phyloP scores from a whole-genome alignment of 2,797 vertebrate species.

The Sebastiscus tertius region DNA sequence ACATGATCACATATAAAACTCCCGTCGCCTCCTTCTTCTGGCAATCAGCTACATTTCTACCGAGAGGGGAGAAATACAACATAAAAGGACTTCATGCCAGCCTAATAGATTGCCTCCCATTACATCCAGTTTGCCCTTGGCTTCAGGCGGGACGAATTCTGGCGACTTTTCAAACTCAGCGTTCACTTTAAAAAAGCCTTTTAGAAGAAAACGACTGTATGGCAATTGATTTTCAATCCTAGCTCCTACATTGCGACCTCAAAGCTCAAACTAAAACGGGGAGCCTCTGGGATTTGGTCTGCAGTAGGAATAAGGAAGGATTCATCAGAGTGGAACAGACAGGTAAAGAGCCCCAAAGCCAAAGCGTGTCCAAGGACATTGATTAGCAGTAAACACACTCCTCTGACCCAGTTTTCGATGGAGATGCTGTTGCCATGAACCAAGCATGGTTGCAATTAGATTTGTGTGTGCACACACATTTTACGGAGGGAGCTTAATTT shows the following conservation, averaged over 20 bases:
- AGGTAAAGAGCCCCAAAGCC: conserved; percentile 44
- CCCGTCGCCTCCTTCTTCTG: neutral
- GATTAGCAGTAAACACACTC: conserved; percentile 60
- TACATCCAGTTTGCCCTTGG: neutral
- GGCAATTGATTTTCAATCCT: conserved; percentile 48
- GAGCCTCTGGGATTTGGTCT: conserved; percentile 29
- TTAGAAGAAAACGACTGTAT: neutral
- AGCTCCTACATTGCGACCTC: neutral
- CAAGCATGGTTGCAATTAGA: conserved; percentile 23
- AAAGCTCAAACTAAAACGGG: conserved; percentile 17
- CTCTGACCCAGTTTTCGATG: conserved; percentile 56
- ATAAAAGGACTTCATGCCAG: conserved; percentile 3
- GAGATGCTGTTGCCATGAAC: conserved; percentile 18
- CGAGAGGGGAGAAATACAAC: neutral
- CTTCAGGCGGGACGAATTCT: neutral
- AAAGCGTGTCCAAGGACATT: conserved; percentile 32
- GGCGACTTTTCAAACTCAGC: conserved; percentile 3
- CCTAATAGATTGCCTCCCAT: conserved; percentile 17
- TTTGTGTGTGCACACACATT: neutral
- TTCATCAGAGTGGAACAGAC: conserved; percentile 49
- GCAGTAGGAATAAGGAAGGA: conserved; percentile 12
- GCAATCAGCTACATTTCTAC: conserved; percentile 1
- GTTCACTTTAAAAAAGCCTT: neutral
- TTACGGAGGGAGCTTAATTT: conserved; percentile 11
- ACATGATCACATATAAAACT: neutral